Percentiles rank a stretch among this genome's conserved stretches.
Conservation (phyloP, 2,797 vertebrate species). For the Sebastes ruberrimus region DNA sequence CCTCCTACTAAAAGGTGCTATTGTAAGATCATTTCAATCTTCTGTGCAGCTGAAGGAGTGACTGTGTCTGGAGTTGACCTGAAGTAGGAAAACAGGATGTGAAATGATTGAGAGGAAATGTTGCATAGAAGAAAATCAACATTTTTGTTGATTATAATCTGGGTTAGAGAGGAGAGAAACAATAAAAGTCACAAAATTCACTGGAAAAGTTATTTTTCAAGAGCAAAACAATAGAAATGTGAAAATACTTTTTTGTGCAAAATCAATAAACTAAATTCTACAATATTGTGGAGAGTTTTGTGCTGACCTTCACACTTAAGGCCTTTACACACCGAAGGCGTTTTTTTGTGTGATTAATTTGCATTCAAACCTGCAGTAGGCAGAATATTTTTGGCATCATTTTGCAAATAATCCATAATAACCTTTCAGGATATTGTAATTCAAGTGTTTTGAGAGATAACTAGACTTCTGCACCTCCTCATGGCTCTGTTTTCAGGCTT, state of each 20-base stretch:
- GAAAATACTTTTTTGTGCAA: conserved; percentile 70
- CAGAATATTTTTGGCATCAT: too few species aligned
- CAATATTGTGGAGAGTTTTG: conserved; percentile 59
- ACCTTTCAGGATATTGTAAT: too few species aligned
- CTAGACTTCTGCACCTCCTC: too few species aligned
- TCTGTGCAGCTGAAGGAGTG: conserved; percentile 81
- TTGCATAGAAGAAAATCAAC: conserved; percentile 44
- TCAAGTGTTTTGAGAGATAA: too few species aligned
- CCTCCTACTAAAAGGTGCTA: conserved; percentile 81
- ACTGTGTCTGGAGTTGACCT: conserved; percentile 57
- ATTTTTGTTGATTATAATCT: conserved; percentile 42
- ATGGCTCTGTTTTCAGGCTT: too few species aligned
- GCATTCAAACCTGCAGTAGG: too few species aligned
- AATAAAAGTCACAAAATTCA: conserved; percentile 46
- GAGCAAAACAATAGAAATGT: conserved; percentile 55
- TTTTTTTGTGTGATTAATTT: too few species aligned
- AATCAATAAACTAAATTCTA: conserved; percentile 73
- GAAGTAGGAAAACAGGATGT: conserved; percentile 62
- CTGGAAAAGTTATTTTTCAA: conserved; percentile 43
- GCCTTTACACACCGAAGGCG: too few species aligned
- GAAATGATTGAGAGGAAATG: conserved; percentile 67
- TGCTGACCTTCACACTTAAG: conserved; percentile 39
- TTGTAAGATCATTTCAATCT: conserved; percentile 74
- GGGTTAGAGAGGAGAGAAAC: conserved; percentile 49
- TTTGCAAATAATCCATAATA: too few species aligned